phyloP scores from a whole-genome alignment of 2,797 vertebrate genomes.

The Octomys mimax region DNA sequence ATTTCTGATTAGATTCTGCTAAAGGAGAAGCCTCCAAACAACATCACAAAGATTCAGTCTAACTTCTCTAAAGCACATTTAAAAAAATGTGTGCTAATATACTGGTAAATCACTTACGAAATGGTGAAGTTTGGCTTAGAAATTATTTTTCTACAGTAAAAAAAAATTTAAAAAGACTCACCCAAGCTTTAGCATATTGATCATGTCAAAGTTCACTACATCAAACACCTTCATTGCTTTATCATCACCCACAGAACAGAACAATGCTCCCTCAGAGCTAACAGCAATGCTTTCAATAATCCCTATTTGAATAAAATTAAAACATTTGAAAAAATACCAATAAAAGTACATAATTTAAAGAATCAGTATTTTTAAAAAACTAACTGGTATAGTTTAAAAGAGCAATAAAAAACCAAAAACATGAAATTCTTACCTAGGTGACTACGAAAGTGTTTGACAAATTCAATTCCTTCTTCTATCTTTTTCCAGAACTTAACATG shows the following conservation, averaged over 20 bases:
- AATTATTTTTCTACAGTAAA: conserved; percentile 60
- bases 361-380: not conserved
- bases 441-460: conserved; percentile 99
- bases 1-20: conserved; percentile 16
- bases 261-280: conserved; percentile 96
- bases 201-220: conserved; percentile 99
- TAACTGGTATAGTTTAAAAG: conserved; percentile 35
- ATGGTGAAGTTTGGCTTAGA: conserved; percentile 15
- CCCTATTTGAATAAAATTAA: conserved; percentile 89
- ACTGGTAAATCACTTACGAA: conserved; percentile 59
- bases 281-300: conserved; percentile 96
- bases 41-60: conserved; percentile 14
- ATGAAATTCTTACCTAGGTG: conserved; percentile 92
- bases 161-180: conserved; percentile 87
- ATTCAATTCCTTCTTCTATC: conserved; percentile 97
- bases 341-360: conserved; percentile 48
- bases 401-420: not conserved
- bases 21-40: conserved; percentile 49
- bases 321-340: conserved; percentile 67
- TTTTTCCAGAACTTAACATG: conserved; percentile 99
- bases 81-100: not conserved
- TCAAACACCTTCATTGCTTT: conserved; percentile 99
- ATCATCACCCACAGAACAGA: conserved; percentile 98
- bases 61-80: conserved; percentile 20
- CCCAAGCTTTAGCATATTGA: conserved; percentile 99